Evolutionary conservation across 1,140 invertebrate genomes (phyloP).

Genomic region (Sogatella furcifera): DNA sequence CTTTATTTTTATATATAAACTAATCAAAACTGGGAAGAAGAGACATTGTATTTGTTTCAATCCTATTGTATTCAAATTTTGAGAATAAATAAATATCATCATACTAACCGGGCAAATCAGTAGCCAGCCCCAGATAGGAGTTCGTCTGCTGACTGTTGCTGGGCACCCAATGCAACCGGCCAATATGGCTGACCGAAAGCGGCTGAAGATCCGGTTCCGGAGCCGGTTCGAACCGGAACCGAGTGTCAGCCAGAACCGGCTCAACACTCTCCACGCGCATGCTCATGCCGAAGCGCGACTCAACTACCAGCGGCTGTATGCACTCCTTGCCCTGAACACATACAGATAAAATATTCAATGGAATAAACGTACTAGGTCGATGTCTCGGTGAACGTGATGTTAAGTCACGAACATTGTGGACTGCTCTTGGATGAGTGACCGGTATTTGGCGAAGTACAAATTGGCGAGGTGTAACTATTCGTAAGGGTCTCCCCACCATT

Average conservation of each 20-base stretch:
- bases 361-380: too few relatives aligned
- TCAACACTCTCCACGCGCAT: too few relatives aligned
- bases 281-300: conserved; percentile 48
- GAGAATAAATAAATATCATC: neutral
- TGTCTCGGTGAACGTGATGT: too few relatives aligned
- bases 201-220: neutral
- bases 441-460: too few relatives aligned
- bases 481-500: too few relatives aligned
- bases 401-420: too few relatives aligned
- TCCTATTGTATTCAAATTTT: too few relatives aligned
- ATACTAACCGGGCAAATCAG: neutral
- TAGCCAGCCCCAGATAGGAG: neutral
- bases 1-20: too few relatives aligned
- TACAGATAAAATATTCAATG: conserved; percentile 2
- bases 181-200: neutral
- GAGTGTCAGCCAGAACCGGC: conserved; percentile 48
- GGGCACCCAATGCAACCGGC: neutral
- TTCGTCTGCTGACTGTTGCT: neutral
- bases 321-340: conserved; percentile 63
- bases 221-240: conserved; percentile 35
- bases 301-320: conserved; percentile 54
- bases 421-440: too few relatives aligned
- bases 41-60: too few relatives aligned
- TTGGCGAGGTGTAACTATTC: too few relatives aligned
- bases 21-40: too few relatives aligned